Evolutionary conservation across 2,113 vertebrate species (phyloP).

Genomic region (Plectropomus leopardus): DNA sequence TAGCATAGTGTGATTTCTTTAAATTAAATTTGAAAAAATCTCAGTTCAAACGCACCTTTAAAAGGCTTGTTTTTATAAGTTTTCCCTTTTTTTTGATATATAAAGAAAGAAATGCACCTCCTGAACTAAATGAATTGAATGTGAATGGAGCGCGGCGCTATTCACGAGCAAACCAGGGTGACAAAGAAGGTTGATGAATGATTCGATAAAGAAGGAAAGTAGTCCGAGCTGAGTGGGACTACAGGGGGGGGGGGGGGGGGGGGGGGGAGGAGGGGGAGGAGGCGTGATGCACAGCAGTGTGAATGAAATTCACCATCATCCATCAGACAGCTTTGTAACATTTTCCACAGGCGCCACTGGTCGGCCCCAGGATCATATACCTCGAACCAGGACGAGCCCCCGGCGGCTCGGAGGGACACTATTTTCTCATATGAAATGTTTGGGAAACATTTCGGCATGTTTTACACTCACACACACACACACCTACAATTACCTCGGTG

Average conservation of each 20-base stretch:
- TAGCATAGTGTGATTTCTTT: not conserved
- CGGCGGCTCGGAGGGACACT: slow-evolving; percentile 70
- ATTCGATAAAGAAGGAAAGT: slow-evolving; percentile 27
- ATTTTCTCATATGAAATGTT: slow-evolving; percentile 76
- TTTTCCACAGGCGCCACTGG: slow-evolving; percentile 74
- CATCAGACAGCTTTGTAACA: slow-evolving; percentile 75
- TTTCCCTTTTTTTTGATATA: not conserved
- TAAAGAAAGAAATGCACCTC: not conserved
- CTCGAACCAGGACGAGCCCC: slow-evolving; percentile 78
- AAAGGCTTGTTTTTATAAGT: not conserved
- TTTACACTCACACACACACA: slow-evolving; percentile 70
- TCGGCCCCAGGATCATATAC: slow-evolving; percentile 82
- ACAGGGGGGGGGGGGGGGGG: slow-evolving; percentile 1
- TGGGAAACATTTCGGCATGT: slow-evolving; percentile 79
- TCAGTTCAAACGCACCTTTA: not conserved
- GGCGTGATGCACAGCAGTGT: slow-evolving; percentile 63
- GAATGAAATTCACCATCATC: slow-evolving; percentile 76
- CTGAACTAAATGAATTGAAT: slow-evolving; percentile 66
- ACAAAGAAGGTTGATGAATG: slow-evolving; percentile 48
- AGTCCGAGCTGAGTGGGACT: slow-evolving; percentile 34
- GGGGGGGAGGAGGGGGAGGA: not conserved
- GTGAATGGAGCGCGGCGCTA: slow-evolving; percentile 43
- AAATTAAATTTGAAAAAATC: not conserved
- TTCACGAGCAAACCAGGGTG: slow-evolving; percentile 41
- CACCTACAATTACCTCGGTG: slow-evolving; percentile 82